Evolutionary conservation across 2,113 vertebrate species (phyloP).

Genomic region (Phylloscopus trochiloides): DNA sequence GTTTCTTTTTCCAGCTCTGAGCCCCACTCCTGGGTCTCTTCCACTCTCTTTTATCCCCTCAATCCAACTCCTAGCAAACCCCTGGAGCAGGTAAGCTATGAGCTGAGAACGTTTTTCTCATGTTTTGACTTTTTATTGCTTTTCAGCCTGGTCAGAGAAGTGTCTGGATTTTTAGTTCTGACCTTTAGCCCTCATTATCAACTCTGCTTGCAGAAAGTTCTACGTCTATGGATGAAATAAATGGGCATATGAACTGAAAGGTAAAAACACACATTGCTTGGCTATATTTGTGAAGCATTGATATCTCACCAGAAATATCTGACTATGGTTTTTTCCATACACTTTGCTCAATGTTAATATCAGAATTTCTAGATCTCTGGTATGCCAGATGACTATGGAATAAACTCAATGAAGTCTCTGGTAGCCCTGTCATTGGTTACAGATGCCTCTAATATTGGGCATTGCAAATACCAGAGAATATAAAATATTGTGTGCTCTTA

Average conservation of each 20-base stretch:
- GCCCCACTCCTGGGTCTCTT: constrained; percentile 29
- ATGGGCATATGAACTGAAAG: neutral
- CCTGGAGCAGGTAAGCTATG: constrained; percentile 60
- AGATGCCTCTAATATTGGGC: neutral
- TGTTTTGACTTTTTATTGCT: constrained; percentile 52
- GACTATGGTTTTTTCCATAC: neutral
- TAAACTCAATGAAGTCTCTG: neutral
- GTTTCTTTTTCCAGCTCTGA: constrained; percentile 71
- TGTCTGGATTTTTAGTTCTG: constrained; percentile 22
- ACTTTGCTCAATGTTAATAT: neutral
- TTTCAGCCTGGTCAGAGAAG: constrained; percentile 25
- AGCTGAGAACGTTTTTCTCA: constrained; percentile 9
- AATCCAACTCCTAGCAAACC: constrained; percentile 22
- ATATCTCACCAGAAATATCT: neutral
- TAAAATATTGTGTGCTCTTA: neutral
- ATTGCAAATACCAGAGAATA: neutral
- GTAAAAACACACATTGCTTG: neutral
- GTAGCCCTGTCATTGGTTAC: neutral
- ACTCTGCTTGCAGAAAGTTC: neutral
- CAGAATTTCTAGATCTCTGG: neutral
- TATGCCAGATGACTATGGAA: neutral
- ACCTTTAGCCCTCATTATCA: constrained; percentile 26
- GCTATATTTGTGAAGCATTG: neutral
- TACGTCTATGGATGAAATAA: neutral
- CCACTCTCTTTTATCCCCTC: constrained; percentile 52